These are phyloP conservation scores for Neoarius graeffei DNA, from an alignment of 2,113 vertebrate genomes.

Conservation along the genomic window DNA sequence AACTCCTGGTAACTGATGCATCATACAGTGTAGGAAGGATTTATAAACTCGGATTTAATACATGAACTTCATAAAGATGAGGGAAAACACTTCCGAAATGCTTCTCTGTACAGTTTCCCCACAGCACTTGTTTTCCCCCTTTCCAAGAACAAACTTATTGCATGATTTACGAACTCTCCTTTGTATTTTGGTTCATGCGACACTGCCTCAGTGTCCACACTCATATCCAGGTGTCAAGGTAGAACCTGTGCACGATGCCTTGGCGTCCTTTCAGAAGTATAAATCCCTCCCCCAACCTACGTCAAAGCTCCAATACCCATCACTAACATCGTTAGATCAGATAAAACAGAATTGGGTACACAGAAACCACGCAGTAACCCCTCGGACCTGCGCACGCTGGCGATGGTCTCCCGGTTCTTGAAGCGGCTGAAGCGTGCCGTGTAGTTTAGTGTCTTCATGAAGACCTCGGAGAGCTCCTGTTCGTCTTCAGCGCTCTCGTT, in stretches of 20 bases:
- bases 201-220: not conserved
- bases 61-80: not conserved
- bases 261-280: not conserved
- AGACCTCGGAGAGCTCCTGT: constrained; percentile 95
- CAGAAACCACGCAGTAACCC: not conserved
- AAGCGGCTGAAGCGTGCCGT: constrained; percentile 95
- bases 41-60: not conserved
- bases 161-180: too few relatives aligned
- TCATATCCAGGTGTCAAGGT: too few relatives aligned
- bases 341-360: not conserved
- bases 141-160: too few relatives aligned
- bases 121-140: not conserved
- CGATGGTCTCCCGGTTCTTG: constrained; percentile 97
- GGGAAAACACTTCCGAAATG: not conserved
- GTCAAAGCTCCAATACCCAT: not conserved
- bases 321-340: not conserved
- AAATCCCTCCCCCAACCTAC: not conserved
- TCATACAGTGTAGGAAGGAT: too few relatives aligned
- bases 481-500: constrained; percentile 98
- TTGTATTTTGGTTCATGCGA: not conserved
- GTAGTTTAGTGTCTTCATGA: constrained; percentile 98
- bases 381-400: constrained; percentile 88
- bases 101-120: not conserved
- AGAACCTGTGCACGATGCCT: not conserved
- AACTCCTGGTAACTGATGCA: too few relatives aligned